Evolutionary conservation across 2,797 vertebrate species (phyloP).

Genomic region (Myoxocephalus aenaeus): DNA sequence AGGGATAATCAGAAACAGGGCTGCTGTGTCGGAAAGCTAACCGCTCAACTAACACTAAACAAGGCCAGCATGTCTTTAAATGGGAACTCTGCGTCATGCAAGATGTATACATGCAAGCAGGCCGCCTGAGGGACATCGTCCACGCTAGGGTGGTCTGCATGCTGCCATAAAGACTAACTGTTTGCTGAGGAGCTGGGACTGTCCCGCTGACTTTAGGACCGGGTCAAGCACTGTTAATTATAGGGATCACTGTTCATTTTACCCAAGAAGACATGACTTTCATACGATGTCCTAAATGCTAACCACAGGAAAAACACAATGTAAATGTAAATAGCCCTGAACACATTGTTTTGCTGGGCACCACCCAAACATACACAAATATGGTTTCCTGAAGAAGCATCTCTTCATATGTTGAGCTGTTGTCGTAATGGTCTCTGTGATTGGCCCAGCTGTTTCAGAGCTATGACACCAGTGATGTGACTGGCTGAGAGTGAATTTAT

Average conservation of each 20-base stretch:
- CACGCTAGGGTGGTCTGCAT: slow-evolving; percentile 63
- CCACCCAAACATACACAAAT: neutral
- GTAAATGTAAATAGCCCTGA: neutral
- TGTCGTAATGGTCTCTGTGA: neutral
- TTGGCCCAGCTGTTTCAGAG: neutral
- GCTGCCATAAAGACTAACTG: slow-evolving; percentile 67
- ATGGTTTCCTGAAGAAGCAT: neutral
- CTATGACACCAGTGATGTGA: neutral
- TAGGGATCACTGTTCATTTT: slow-evolving; percentile 62
- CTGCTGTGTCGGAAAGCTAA: slow-evolving; percentile 66
- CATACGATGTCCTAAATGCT: slow-evolving; percentile 40
- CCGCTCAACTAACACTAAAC: slow-evolving; percentile 68
- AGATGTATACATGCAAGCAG: slow-evolving; percentile 66
- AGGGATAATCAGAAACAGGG: slow-evolving; percentile 82
- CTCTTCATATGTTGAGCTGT: neutral
- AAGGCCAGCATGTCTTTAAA: slow-evolving; percentile 71
- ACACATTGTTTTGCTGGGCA: neutral
- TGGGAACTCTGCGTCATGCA: slow-evolving; percentile 73
- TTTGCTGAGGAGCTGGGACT: slow-evolving; percentile 71
- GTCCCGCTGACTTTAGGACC: slow-evolving; percentile 77
- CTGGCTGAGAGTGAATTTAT: neutral
- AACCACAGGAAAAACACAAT: neutral
- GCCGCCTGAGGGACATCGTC: slow-evolving; percentile 75
- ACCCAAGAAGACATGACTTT: slow-evolving; percentile 51
- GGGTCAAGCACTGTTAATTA: slow-evolving; percentile 72